Evolutionary conservation across 2,113 vertebrate genomes (phyloP).

Genomic region (Ageneiosus marmoratus): DNA sequence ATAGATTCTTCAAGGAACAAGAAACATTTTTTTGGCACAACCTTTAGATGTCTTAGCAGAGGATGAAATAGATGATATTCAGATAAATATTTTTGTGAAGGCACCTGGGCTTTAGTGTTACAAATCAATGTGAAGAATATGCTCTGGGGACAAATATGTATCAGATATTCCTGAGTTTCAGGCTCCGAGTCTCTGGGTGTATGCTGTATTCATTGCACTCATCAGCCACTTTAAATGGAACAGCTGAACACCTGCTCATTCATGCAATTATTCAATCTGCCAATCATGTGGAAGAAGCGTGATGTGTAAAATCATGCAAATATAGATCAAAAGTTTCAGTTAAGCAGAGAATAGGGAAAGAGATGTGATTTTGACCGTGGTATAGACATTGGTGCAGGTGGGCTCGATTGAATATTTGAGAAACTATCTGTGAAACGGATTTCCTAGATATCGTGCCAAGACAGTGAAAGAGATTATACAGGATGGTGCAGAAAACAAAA

Average conservation of each 20-base stretch:
- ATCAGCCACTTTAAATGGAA: not conserved
- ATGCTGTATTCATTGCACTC: not conserved
- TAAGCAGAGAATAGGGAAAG: not conserved
- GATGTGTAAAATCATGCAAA: not conserved
- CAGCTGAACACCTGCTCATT: not conserved
- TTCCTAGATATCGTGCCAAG: too few species aligned
- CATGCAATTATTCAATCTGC: not conserved
- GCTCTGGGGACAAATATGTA: not conserved
- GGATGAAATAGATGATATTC: not conserved
- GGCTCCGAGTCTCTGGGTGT: not conserved
- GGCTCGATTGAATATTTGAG: not conserved
- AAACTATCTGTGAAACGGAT: not conserved
- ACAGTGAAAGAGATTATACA: too few species aligned
- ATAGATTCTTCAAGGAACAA: not conserved
- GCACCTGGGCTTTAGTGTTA: not conserved
- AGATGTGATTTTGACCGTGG: not conserved
- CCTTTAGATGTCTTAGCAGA: not conserved
- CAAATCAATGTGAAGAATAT: not conserved
- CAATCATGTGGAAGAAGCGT: not conserved
- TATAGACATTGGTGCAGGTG: not conserved
- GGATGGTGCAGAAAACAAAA: too few species aligned
- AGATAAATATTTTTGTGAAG: not conserved
- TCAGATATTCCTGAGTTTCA: constrained; percentile 4
- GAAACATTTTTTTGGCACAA: not conserved
- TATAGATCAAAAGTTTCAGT: not conserved